A percentile compares a stretch with the other conserved stretches of the same genome.
phyloP scores from a whole-genome alignment of 2,888 invertebrate species.

The Phanerotoma sp. region DNA sequence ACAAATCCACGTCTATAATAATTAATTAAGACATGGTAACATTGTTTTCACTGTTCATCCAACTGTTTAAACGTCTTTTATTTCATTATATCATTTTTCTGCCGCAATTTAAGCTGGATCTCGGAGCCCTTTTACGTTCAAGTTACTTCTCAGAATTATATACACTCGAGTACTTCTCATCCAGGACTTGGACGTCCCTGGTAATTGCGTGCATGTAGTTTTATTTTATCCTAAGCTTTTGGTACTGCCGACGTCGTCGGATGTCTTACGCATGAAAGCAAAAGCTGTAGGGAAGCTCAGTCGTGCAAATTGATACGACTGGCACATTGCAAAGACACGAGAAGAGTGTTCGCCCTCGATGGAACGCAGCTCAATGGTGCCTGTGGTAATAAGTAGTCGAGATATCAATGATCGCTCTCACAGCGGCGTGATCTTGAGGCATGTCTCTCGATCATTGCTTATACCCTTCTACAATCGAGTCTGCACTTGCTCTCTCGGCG shows the following conservation, averaged over 20 bases:
- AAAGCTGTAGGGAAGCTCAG: too few species aligned
- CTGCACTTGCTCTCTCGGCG: too few species aligned
- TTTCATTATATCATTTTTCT: neutral
- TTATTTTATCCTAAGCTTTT: slow-evolving; percentile 27
- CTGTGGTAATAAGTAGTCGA: slow-evolving; percentile 5
- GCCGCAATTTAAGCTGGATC: neutral
- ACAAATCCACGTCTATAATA: slow-evolving; percentile 36
- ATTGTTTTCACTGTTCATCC: neutral
- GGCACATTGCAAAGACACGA: neutral
- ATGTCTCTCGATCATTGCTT: slow-evolving; percentile 3
- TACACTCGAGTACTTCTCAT: slow-evolving; percentile 7
- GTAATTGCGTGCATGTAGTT: slow-evolving; percentile 35
- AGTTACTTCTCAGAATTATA: slow-evolving; percentile 8
- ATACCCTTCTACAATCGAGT: neutral
- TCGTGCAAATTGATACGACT: slow-evolving; percentile 16
- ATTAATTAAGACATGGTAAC: slow-evolving; percentile 37
- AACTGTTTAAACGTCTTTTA: too few species aligned
- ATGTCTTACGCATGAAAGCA: neutral
- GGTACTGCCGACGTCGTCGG: neutral
- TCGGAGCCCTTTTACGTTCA: neutral
- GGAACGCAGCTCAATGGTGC: slow-evolving; percentile 1
- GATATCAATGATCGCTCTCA: slow-evolving; percentile 8
- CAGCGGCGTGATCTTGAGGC: slow-evolving; percentile 1
- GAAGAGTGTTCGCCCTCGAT: slow-evolving; percentile 6
- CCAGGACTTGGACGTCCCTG: slow-evolving; percentile 4